These are phyloP conservation scores for Smutsia gigantea DNA, from an alignment of 2,797 vertebrate genomes.

Conservation along the genomic window DNA sequence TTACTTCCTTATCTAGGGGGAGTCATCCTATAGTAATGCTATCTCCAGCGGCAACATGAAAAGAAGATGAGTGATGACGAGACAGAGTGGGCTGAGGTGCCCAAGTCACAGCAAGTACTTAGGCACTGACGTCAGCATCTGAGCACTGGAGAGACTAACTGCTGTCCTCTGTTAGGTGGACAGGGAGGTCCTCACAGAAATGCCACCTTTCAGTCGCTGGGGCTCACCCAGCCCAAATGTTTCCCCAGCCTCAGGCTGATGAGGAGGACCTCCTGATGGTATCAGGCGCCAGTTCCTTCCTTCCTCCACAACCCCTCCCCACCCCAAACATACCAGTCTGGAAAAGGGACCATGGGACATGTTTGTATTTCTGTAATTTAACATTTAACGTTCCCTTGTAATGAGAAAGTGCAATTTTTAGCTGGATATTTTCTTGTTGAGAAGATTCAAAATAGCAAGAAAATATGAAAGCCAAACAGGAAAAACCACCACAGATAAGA, in stretches of 20 bases:
- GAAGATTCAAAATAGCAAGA: slow-evolving; percentile 18
- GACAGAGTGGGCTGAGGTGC: not conserved
- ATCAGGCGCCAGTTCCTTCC: not conserved
- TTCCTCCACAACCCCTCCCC: not conserved
- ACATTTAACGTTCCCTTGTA: not conserved
- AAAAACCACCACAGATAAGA: not conserved
- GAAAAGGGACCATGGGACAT: not conserved
- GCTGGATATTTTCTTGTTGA: not conserved
- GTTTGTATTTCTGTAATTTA: not conserved
- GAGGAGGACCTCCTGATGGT: not conserved
- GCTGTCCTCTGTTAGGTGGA: not conserved
- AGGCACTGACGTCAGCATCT: not conserved
- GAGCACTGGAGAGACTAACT: not conserved
- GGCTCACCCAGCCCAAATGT: not conserved
- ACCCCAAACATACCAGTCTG: not conserved
- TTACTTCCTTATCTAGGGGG: not conserved
- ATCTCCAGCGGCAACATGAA: not conserved
- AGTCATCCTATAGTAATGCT: not conserved
- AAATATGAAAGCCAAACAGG: not conserved
- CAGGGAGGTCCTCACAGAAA: not conserved
- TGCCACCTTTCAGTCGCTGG: not conserved
- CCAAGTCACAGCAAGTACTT: not conserved
- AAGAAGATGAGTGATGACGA: not conserved
- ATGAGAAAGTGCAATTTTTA: not conserved
- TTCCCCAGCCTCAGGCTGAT: not conserved